Evolutionary conservation across 2,888 invertebrate species (phyloP).

Genomic region (Allygus modestus): DNA sequence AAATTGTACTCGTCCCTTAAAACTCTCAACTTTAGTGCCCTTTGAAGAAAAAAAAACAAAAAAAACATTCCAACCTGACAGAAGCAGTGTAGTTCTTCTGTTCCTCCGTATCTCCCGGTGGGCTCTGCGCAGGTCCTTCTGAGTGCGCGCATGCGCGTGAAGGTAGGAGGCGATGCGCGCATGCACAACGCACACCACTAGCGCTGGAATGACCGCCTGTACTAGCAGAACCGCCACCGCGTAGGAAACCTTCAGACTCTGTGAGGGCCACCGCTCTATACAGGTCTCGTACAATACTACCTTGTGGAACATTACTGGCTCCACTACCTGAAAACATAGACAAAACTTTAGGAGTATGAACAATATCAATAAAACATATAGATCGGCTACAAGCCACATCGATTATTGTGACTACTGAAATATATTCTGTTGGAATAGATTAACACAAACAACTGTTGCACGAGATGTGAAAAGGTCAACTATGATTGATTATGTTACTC

Average conservation of each 20-base stretch:
- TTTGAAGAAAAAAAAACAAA: too few relatives aligned
- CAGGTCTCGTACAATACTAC: slow-evolving; percentile 73
- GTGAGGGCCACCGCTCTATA: slow-evolving; percentile 73
- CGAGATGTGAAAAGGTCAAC: not conserved
- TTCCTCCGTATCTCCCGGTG: slow-evolving; percentile 71
- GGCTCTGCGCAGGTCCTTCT: slow-evolving; percentile 70
- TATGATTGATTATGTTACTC: not conserved
- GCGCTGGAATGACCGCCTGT: slow-evolving; percentile 79
- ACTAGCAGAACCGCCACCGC: slow-evolving; percentile 93
- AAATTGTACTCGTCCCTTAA: too few relatives aligned
- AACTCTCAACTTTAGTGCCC: too few relatives aligned
- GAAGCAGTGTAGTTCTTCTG: slow-evolving; percentile 73
- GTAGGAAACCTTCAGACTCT: slow-evolving; percentile 83
- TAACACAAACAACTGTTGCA: not conserved
- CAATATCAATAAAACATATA: not conserved
- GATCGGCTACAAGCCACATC: not conserved
- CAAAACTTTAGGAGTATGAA: not conserved
- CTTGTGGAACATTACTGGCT: slow-evolving; percentile 70
- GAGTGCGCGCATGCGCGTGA: slow-evolving; percentile 70
- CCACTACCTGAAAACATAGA: slow-evolving; percentile 69
- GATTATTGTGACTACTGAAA: not conserved
- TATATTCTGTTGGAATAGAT: not conserved
- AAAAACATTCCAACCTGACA: slow-evolving; percentile 73
- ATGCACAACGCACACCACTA: slow-evolving; percentile 71
- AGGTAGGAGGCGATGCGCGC: slow-evolving; percentile 70